These are phyloP conservation scores for Pelodiscus sinensis DNA, from an alignment of 2,113 vertebrate species.

Conservation along the genomic window DNA sequence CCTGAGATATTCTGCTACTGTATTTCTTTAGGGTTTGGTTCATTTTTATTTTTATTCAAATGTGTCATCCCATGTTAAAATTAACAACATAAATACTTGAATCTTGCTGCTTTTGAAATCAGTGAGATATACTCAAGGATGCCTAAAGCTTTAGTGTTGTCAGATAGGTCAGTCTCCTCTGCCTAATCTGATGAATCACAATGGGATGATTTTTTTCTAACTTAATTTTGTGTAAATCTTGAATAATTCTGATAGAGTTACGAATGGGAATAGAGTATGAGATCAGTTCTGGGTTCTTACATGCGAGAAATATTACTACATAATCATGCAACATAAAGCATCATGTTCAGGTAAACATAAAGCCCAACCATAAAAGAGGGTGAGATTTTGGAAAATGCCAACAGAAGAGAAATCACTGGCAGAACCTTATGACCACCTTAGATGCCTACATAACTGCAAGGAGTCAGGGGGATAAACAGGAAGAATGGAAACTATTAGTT, in stretches of 20 bases:
- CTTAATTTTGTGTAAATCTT: background rate
- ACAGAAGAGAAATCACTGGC: background rate
- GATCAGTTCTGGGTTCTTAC: background rate
- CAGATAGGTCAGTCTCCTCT: background rate
- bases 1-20: conserved; percentile 10
- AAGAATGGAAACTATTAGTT: background rate
- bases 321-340: background rate
- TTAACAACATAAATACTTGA: background rate
- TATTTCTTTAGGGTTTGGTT: background rate
- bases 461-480: background rate
- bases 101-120: background rate
- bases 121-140: background rate
- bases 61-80: conserved; percentile 20
- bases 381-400: background rate
- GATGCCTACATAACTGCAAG: background rate
- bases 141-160: background rate
- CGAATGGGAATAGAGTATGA: background rate
- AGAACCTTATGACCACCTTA: background rate
- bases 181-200: background rate
- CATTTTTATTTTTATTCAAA: conserved; percentile 11
- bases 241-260: background rate
- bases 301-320: background rate
- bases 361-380: background rate
- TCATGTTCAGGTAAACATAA: background rate
- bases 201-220: background rate